Base-by-base conservation (phyloP, 2,797 vertebrate genomes). In the Diceros bicornis region DNA sequence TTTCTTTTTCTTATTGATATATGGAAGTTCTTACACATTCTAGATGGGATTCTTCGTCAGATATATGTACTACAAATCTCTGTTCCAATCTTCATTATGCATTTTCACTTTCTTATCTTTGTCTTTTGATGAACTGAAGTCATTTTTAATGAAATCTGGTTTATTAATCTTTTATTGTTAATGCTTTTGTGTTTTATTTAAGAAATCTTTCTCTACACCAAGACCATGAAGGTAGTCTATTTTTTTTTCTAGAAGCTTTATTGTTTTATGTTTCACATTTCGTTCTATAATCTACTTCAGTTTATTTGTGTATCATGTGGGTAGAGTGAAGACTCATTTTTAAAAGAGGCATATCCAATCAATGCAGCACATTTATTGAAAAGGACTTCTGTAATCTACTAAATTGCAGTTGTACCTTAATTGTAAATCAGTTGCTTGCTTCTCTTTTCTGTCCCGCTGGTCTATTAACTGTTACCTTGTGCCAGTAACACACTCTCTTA, bases 251-350 rank as follows among this genome's bases (percentile, higher is more conserved):
- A 23, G 44, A 55, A 23, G 6, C 34, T 75, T 78, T 74, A 32
- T 68, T 90, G 61, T 29, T 75, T 57, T 87, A 20, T 44, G 11
- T 50, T 84, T 89, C 61, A 85, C 71, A 77, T 44, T 94, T 91
- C 82, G 52, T 52, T 62, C 52, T 89, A 3, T 68, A 79, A 72
- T 66, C 32, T 1, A 41, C 29, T 57, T 83, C 52, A 77, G 10
- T 37, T 61, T 34, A 25, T 41, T n/a, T 75, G 12, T 81, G 11
- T 84, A 18, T 78, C 55, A 29, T 72, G 25, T 55, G 6, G 12
- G 25, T 82, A 68, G 18, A 69, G 61, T 82, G 44, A 55, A 44
- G 21, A 69, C 52, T 77, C 18, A 20, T 68, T 82, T 94, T 68
- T 41, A 81, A 82, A 91, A 81, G 20, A 27, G 27, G 17, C 32